These are phyloP conservation scores for Ephydatia muelleri DNA, from an alignment of 37 sponge, comb jelly and placozoan species.

Conservation along the genomic window DNA sequence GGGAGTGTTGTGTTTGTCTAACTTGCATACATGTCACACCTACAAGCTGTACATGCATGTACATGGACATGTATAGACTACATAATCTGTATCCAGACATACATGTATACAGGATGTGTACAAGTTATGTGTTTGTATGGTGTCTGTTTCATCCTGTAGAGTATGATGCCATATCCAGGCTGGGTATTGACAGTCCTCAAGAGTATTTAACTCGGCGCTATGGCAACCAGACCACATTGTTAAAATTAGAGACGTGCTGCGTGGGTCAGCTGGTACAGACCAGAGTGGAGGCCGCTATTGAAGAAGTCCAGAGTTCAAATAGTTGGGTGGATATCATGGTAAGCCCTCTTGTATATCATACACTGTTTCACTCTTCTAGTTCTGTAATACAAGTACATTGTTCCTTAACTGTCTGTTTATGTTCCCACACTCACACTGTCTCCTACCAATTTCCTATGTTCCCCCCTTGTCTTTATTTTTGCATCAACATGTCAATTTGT, in stretches of 20 bases:
- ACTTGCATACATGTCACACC: no score
- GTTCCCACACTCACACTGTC: background rate
- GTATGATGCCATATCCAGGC: slow-evolving; percentile 70
- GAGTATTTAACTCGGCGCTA: slow-evolving; percentile 44
- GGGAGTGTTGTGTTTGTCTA: background rate
- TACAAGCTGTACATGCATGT: background rate
- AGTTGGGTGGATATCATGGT: slow-evolving; percentile 80
- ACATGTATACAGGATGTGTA: background rate
- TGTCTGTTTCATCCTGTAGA: slow-evolving; percentile 58
- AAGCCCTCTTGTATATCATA: no score
- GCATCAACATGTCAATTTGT: no score
- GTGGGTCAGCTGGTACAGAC: slow-evolving; percentile 34
- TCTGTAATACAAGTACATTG: no score
- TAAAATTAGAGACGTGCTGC: slow-evolving; percentile 41
- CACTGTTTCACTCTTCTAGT: no score
- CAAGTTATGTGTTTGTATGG: background rate
- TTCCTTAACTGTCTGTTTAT: no score
- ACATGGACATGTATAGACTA: background rate
- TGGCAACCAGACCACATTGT: slow-evolving; percentile 3
- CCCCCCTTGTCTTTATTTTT: no score
- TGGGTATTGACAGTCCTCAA: slow-evolving; percentile 74
- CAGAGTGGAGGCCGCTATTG: slow-evolving; percentile 68
- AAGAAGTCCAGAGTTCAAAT: slow-evolving; percentile 39
- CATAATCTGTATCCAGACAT: background rate
- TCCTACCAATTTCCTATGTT: no score